These are phyloP conservation scores for Hypolimnas misippus DNA, from an alignment of 2,888 invertebrate species.

Conservation along the genomic window DNA sequence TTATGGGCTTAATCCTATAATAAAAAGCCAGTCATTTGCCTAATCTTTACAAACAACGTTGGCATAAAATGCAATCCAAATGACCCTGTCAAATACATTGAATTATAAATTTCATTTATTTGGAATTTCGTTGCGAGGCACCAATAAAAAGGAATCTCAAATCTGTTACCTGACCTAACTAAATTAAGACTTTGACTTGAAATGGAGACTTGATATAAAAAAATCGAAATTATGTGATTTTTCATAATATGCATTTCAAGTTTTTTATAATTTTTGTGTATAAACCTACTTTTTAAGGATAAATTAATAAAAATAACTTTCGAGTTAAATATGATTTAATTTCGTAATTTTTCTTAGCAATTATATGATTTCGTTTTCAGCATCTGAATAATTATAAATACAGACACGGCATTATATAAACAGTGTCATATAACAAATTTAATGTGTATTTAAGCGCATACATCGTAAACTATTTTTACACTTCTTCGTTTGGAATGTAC, in stretches of 20 bases:
- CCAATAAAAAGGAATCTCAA: conserved; percentile 20
- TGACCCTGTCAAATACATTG: conserved; percentile 36
- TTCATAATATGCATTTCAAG: neutral
- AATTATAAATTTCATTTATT: conserved; percentile 17
- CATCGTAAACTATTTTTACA: conserved; percentile 64
- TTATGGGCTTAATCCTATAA: conserved; percentile 40
- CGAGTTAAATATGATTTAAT: conserved; percentile 84
- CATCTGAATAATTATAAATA: conserved; percentile 77
- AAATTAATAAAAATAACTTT: conserved; percentile 52
- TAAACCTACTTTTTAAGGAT: neutral
- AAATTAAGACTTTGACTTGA: neutral
- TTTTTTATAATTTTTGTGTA: neutral
- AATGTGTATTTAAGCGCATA: conserved; percentile 77
- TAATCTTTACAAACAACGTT: conserved; percentile 43
- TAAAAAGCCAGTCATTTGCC: conserved; percentile 43
- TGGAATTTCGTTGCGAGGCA: conserved; percentile 23
- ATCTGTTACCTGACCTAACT: conserved; percentile 1
- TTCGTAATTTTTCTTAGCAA: conserved; percentile 83
- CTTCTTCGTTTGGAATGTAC: conserved; percentile 72
- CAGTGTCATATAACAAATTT: conserved; percentile 67
- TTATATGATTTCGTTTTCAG: conserved; percentile 81
- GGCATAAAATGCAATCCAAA: conserved; percentile 40
- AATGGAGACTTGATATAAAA: neutral
- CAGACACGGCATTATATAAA: conserved; percentile 74
- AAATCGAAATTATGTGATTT: neutral